A percentile compares a stretch with the other conserved stretches of the same genome.
Conservation (phyloP, 2,113 vertebrate genomes). For the Callaeas wilsoni region DNA sequence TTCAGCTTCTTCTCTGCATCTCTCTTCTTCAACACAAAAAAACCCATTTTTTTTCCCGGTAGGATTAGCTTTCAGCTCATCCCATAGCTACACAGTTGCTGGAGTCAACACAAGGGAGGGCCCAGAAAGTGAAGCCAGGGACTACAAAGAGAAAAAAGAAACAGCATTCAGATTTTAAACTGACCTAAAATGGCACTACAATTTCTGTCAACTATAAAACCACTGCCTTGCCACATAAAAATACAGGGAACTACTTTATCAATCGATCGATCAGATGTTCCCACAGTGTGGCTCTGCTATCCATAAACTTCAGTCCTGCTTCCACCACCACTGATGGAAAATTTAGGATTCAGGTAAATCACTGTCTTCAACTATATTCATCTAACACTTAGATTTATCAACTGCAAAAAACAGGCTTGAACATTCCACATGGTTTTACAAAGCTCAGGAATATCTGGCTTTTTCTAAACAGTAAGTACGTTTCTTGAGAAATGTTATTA, state of each 20-base stretch:
- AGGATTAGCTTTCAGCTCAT: slow-evolving; percentile 6
- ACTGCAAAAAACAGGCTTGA: not conserved
- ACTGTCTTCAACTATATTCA: not conserved
- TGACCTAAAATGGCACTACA: not conserved
- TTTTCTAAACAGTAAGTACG: not conserved
- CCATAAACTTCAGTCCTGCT: not conserved
- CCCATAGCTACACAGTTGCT: not conserved
- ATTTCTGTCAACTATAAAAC: not conserved
- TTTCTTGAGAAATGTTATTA: not conserved
- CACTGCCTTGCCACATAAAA: not conserved
- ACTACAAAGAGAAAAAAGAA: not conserved
- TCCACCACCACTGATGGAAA: not conserved
- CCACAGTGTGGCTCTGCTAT: not conserved
- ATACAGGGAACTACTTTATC: not conserved
- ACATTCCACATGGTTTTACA: not conserved
- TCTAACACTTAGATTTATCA: not conserved
- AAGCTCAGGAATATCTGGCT: not conserved
- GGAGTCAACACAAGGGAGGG: not conserved
- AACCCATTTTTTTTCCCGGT: not conserved
- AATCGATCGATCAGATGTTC: not conserved
- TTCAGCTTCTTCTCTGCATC: not conserved
- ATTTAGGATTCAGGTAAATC: not conserved
- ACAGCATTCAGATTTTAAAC: not conserved
- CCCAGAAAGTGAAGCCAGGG: not conserved
- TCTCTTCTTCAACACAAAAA: not conserved